Evolutionary conservation across 2,797 vertebrate species (phyloP).

Genomic region (Sebastes iracundus): DNA sequence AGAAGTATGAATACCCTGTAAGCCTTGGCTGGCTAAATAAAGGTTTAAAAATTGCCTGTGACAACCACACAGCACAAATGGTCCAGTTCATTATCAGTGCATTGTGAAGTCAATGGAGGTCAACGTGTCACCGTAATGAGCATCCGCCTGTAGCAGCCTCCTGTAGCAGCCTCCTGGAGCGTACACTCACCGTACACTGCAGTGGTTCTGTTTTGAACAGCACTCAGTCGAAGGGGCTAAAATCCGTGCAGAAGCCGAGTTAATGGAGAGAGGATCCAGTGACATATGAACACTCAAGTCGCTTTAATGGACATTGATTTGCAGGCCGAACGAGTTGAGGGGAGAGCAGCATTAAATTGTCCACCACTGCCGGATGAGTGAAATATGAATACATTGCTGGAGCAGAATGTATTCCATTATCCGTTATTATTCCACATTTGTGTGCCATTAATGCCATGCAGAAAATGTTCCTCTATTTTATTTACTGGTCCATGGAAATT

Average conservation of each 20-base stretch:
- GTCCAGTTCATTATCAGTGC: conserved; percentile 50
- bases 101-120: conserved; percentile 55
- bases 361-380: conserved; percentile 43
- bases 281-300: conserved; percentile 59
- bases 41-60: conserved; percentile 35
- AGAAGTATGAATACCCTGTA: conserved; percentile 12
- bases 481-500: conserved; percentile 24
- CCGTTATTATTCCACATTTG: conserved; percentile 66
- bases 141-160: conserved; percentile 56
- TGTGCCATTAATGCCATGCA: conserved; percentile 45
- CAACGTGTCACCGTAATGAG: conserved; percentile 62
- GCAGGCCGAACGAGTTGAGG: conserved; percentile 48
- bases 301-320: conserved; percentile 78
- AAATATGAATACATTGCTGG: conserved; percentile 65
- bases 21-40: conserved; percentile 44
- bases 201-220: conserved; percentile 11
- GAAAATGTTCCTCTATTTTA: conserved; percentile 42
- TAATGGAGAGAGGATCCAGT: conserved; percentile 56
- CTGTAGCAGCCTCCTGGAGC: conserved; percentile 50
- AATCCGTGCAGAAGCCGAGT: conserved; percentile 42
- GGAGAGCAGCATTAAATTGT: conserved; percentile 55
- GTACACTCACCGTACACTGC: neutral
- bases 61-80: conserved; percentile 36
- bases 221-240: conserved; percentile 2
- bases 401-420: conserved; percentile 42